These are phyloP conservation scores for Aldrovandia affinis DNA, from an alignment of 2,797 vertebrate genomes.

Conservation along the genomic window DNA sequence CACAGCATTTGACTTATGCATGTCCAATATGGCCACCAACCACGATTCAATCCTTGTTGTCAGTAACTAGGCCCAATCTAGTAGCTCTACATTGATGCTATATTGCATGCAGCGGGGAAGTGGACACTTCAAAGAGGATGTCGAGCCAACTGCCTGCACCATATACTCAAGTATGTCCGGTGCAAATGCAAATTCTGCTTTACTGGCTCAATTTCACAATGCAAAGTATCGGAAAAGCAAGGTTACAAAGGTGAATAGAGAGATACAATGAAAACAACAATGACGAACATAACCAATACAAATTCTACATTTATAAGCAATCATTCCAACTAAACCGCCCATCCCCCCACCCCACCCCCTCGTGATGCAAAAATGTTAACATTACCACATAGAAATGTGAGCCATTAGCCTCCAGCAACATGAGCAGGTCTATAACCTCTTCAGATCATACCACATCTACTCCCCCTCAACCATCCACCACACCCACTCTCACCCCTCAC, in stretches of 20 bases:
- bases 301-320: not conserved
- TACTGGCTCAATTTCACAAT: not conserved
- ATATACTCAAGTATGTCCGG: not conserved
- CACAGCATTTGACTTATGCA: not conserved
- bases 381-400: conserved; percentile 44
- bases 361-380: not conserved
- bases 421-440: not conserved
- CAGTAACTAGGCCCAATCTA: not conserved
- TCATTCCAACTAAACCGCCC: not conserved
- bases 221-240: not conserved
- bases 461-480: conserved; percentile 21
- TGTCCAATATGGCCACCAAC: not conserved
- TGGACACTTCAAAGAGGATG: not conserved
- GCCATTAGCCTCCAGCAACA: conserved; percentile 56
- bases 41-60: not conserved
- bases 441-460: not conserved
- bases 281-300: not conserved
- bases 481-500: not conserved
- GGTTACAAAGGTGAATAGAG: not conserved
- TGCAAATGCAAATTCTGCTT: too few species aligned
- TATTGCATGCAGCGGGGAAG: not conserved
- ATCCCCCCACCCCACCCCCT: not conserved
- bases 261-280: not conserved
- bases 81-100: not conserved
- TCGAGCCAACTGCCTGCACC: not conserved